Base-by-base conservation (phyloP, 2,797 vertebrate genomes). In the Aulostomus chinensis region DNA sequence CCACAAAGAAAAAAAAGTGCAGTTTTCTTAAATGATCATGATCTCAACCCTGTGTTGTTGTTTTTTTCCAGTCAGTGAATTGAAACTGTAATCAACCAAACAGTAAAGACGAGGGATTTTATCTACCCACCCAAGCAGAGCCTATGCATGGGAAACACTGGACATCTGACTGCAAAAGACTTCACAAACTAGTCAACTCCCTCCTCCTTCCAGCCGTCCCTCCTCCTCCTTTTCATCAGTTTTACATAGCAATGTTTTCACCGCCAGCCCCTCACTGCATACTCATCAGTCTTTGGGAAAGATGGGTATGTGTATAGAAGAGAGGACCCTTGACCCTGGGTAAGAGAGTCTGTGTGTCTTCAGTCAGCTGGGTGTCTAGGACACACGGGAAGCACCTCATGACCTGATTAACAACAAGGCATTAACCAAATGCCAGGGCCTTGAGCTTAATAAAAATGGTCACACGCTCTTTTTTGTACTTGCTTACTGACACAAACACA, bases 331-430 rank as follows among this genome's bases (percentile, higher is more conserved):
- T 83, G 66, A 73, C 70, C 61, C 45, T 22, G 22, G 31, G 53
- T 55, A 64, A 21, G 18, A 42, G 46, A 54, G 20, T 38, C 15
- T 53, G 41, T 61, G 57, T 57, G 50, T 42, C 30, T 2, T 33
- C 5, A 54, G 57, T 70, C 69, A 82, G 73, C 77, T 81, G 80
- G 46, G 47, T 36, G 60, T 65, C 47, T 67, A 9, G 35, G 55
- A 28, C 55, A 54, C 30, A 55, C 50, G 58, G 50, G 57, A 58
- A 50, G 45, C 38, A 50, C 50, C 46, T 76, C 71, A 41, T 43
- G 39, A 58, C 63, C 68, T 76, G 64, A 83, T 83, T 74, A 80
- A 73, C 59, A 85, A 85, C 72, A 61, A 36, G 33, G 39, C 54
- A 77, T 81, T 67, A 71, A 71, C 67, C 41, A 58, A 56, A 63